Conservation (phyloP, 2,888 invertebrate species). For the Argyra leucocephala region DNA sequence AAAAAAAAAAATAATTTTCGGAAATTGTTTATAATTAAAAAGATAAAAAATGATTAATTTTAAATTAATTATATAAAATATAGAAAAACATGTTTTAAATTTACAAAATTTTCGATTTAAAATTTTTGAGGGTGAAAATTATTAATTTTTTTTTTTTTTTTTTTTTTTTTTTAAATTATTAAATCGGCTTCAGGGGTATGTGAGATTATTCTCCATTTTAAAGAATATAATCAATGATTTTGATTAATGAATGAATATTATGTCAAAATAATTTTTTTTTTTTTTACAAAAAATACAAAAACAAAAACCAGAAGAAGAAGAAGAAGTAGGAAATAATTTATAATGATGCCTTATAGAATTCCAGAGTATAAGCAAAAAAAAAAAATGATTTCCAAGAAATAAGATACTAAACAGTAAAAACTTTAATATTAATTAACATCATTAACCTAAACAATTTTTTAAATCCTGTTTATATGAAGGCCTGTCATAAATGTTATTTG, state of each 20-base stretch:
- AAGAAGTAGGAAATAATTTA: not conserved
- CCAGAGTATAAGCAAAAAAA: too few species aligned
- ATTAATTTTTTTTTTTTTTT: too few species aligned
- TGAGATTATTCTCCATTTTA: too few species aligned
- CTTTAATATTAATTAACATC: not conserved
- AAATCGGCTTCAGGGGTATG: too few species aligned
- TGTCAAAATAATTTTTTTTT: not conserved
- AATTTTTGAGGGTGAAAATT: too few species aligned
- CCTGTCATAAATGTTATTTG: too few species aligned
- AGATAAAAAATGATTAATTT: constrained; percentile 6
- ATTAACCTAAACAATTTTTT: not conserved
- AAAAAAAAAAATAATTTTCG: not conserved
- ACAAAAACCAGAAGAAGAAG: not conserved
- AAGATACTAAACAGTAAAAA: too few species aligned
- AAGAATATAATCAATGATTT: not conserved
- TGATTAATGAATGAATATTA: constrained; percentile 1
- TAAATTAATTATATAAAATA: not conserved
- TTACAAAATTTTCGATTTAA: too few species aligned
- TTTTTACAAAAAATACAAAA: not conserved
- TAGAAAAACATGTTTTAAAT: too few species aligned
- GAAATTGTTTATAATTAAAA: constrained; percentile 3
- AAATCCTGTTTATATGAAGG: not conserved
- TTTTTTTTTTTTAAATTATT: too few species aligned
- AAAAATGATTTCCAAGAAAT: too few species aligned
- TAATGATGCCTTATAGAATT: too few species aligned